Evolutionary conservation across 2,888 invertebrate genomes (phyloP), one percentile per base, ranked within the genome.

Genomic region (Petrophora chlorosata): DNA sequence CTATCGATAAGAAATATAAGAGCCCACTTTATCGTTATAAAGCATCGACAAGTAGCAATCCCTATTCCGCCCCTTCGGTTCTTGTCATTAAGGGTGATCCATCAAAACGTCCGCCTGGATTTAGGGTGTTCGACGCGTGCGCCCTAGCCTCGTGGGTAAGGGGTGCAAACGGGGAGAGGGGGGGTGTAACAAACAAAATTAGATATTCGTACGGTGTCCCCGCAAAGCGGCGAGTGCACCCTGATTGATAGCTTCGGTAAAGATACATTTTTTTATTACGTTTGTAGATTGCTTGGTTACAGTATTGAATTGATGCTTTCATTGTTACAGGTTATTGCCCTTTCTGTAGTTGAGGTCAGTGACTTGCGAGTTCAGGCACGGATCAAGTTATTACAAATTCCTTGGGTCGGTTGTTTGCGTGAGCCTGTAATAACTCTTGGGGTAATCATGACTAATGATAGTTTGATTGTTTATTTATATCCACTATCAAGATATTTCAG

Each of bases 21-120:
- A n/a, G n/a, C 56, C 57, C 57, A 60, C 59, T 56, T 60, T 61
- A 70, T 70, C 71, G 66, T 63, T 61, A 50, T 15, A 50, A 50
- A 50, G 23, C 23, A 59, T 59, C 59, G 58, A 56, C 54, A 61
- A 54, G 46, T 41, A 39, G 25, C 50, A 78, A 65, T 56, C 78
- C 59, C 80, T 84, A 74, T 46, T 32, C 65, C 79, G 75, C 80
- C 85, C 86, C 84, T 82, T 79, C 83, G 75, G 79, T 79, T 80
- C 84, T 85, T 86, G 90, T 89, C 90, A 89, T 90, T 90, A 89
- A 85, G 89, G 90, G 89, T 89, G 89, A 90, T 90, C 89, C 89
- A 90, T 90, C 89, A 90, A 85, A 85, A 89, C 79, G 89, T 90
- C 90, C 84, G 81, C 82, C 70, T 76, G 88, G 90, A 86, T 88